Evolutionary conservation across 1,140 invertebrate species (phyloP), one percentile per base, ranked within the genome.

Genomic region (Leptopilina boulardi): DNA sequence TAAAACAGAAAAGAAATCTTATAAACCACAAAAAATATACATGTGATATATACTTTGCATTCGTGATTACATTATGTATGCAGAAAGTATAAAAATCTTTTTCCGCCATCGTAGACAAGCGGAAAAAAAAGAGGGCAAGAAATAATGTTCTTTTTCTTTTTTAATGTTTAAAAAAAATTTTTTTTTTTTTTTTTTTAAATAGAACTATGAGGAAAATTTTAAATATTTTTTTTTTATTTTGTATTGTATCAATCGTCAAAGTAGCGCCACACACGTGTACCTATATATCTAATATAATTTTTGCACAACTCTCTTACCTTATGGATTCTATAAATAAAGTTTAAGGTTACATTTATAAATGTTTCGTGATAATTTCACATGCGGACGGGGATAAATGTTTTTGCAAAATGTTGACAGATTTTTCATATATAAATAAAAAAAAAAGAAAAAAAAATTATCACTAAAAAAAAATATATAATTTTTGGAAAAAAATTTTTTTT

Each of bases 1-100:
- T 38, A 38, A 6, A 38, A 38, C 2, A 38, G 8, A 38, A 38
- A 66, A 30, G 18, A 59, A 59, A 26, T 30, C 21, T 15, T 26
- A 10, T 59, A 59, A 26, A 66, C 30, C 11, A 4, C 51, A 30
- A 66, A 30, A 4, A 30, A 66, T 66, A 6, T 66, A 6, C 30
- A 3, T 38, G 56, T n/a, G n/a, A n/a, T n/a, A 30, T 66, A 10
- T 30, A 66, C 11, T 66, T 66, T 30, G 13, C 11, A 9, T 30
- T 66, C 10, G 21, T 66, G 56, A 66, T 66, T 66, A 30, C 56
- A 66, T 66, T 66, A 66, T 66, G 23, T 30, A 66, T 66, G 56
- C 56, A 26, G 9, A 6, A 4, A 30, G 23, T 23, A 23, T 3
- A 30, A n/a, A 15, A 30, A 15, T 23, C 56, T 30, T 66, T 66